Evolutionary conservation across 2,888 invertebrate species (phyloP), one percentile per base, ranked within the genome.

Genomic region (Lasioglossum figueresi): DNA sequence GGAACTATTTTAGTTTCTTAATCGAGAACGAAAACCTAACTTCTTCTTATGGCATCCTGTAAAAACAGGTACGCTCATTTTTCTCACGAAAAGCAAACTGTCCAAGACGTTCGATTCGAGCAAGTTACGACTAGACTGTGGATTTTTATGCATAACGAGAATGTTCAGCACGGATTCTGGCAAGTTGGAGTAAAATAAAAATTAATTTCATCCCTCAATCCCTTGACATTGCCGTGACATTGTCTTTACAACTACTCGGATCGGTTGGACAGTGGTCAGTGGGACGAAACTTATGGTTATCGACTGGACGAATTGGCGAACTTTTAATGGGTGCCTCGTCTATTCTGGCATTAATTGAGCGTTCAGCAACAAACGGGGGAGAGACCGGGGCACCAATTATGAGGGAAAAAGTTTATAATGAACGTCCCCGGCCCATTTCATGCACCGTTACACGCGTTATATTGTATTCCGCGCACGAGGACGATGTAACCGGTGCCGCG

Each of bases 391-490:
- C 37, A 68, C 34, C 72, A 77, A 89, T 88, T 85, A 82, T 80
- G 43, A 84, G 31, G 48, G 68, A 74, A 85, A 89, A 89, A 86
- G 77, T 86, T 89, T 48, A 78, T 83, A 84, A 88, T 78, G 86
- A 88, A 89, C 81, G 84, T 84, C 59, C 71, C 70, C 63, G 52
- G 76, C 79, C 66, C 66, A 76, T 84, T 86, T 59, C 85, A 63
- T 73, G 68, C 76, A 84, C 89, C 88, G 89, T 89, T 89, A 89
- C 73, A 16, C 52, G 40, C 75, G 73, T 80, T 81, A 76, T 71
- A 80, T 80, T 75, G 77, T 83, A 89, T 90, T 88, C 82, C 77
- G 80, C 45, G 56, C 80, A 81, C 88, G 83, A 37, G 59, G 45
- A 19, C 48, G 37, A 56, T 43, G 43, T 59, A 70, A 59, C 34